Conservation (phyloP, 2,113 vertebrate species). For the Sardina pilchardus region DNA sequence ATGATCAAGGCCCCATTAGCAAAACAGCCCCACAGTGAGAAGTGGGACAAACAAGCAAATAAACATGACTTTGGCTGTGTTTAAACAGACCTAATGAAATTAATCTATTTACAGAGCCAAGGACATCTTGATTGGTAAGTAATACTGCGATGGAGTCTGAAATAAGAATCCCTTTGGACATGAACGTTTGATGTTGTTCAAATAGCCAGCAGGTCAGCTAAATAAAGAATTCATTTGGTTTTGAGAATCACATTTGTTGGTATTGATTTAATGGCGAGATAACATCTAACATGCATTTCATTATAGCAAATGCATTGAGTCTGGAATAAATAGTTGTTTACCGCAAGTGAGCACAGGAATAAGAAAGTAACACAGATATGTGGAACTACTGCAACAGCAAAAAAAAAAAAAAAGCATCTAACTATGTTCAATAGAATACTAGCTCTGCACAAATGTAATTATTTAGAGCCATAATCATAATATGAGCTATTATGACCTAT, state of each 20-base stretch:
- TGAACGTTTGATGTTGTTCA: not conserved
- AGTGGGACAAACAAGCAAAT: constrained; percentile 43
- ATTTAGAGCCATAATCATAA: not conserved
- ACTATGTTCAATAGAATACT: not conserved
- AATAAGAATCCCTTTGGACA: constrained; percentile 10
- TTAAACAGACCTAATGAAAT: constrained; percentile 28
- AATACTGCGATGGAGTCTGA: not conserved
- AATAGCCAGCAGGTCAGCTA: constrained; percentile 9
- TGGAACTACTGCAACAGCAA: not conserved
- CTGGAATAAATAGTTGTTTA: not conserved
- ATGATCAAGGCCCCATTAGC: constrained; percentile 45
- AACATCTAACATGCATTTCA: not conserved
- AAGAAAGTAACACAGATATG: not conserved
- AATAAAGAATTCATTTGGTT: not conserved
- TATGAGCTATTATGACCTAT: not conserved
- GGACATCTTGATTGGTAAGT: constrained; percentile 23
- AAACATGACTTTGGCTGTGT: constrained; percentile 30
- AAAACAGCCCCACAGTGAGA: constrained; percentile 24
- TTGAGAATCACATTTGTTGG: constrained; percentile 7
- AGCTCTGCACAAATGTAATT: not conserved
- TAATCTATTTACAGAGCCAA: constrained; percentile 33
- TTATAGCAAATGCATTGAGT: not conserved
- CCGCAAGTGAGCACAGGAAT: not conserved
- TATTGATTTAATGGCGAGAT: not conserved
- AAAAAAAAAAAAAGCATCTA: not conserved